Evolutionary conservation across 2,888 invertebrate species (phyloP), one percentile per base, ranked within the genome.

Genomic region (Cataglyphis rosenhaueri): DNA sequence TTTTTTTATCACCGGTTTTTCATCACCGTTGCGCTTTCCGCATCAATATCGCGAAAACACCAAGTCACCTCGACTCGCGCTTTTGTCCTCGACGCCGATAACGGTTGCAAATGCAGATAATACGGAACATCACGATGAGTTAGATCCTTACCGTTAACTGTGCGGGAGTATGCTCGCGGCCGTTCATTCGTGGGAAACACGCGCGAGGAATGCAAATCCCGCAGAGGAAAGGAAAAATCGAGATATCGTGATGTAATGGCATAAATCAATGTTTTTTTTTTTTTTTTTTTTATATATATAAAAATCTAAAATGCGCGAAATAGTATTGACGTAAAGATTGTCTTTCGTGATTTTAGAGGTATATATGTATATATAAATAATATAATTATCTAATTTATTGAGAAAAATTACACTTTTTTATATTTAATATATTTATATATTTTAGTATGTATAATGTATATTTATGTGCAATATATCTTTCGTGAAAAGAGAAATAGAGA

Each of bases 101-200:
- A 71, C 78, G 78, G 78, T 61, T 44, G 71, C 71, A 59, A 71
- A 71, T 70, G 41, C 32, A 44, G 48, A 79, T 78, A 78, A 78
- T 78, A 78, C 41, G 76, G 41, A 41, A 76, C 68, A 78, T 18
- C 44, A 4, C 44, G 57, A 79, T 71, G 78, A 59, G 71, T 70
- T 79, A 79, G 59, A 68, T 78, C 48, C 70, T 78, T 59, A 61
- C 78, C 71, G 78, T 79, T 79, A 79, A 79, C 78, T 55, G 44
- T 18, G 44, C 59, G 35, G 59, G 44, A 70, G 78, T 44, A 32
- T 44, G 59, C 59, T 57, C 70, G 25, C 59, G 76, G 41, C 44
- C 41, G n/a, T 66, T 70, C 21, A 59, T 70, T 79, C 78, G 71
- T 79, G 78, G 48, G 78, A 79, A 79, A 79, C 71, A 71, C 59